Conservation (phyloP, 2,797 vertebrate species). For the Rhinogobio ventralis region DNA sequence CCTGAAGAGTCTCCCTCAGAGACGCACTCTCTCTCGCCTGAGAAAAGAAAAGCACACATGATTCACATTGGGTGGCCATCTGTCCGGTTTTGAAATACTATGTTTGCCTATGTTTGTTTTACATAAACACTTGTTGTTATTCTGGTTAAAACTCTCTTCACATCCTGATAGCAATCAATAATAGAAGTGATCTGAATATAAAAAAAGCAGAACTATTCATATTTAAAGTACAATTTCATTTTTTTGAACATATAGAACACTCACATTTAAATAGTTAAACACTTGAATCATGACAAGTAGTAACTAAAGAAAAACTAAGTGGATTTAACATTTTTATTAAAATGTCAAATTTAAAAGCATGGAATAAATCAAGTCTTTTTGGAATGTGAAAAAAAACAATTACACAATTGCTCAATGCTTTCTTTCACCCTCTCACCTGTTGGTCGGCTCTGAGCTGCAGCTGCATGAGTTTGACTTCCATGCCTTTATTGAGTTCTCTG, state of each 20-base stretch:
- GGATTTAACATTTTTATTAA: neutral
- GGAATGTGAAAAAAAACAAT: neutral
- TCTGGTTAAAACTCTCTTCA: too few species aligned
- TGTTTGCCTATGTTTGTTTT: too few species aligned
- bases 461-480: constrained; percentile 84
- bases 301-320: neutral
- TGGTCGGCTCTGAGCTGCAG: constrained; percentile 80
- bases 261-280: neutral
- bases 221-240: too few species aligned
- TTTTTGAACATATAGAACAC: too few species aligned
- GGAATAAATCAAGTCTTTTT: too few species aligned
- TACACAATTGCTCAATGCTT: neutral
- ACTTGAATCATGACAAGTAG: neutral
- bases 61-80: neutral
- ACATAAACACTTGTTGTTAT: too few species aligned
- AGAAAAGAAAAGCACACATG: constrained; percentile 11
- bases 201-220: too few species aligned
- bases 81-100: neutral
- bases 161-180: too few species aligned
- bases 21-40: constrained; percentile 75
- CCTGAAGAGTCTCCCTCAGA: constrained; percentile 71
- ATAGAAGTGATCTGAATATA: too few species aligned
- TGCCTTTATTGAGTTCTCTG: constrained; percentile 82
- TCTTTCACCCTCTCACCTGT: constrained; percentile 67
- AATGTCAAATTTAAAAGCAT: too few species aligned